Evolutionary conservation across 2,113 vertebrate species (phyloP), one percentile per base, ranked within the genome.

Genomic region (Haemorhous mexicanus): DNA sequence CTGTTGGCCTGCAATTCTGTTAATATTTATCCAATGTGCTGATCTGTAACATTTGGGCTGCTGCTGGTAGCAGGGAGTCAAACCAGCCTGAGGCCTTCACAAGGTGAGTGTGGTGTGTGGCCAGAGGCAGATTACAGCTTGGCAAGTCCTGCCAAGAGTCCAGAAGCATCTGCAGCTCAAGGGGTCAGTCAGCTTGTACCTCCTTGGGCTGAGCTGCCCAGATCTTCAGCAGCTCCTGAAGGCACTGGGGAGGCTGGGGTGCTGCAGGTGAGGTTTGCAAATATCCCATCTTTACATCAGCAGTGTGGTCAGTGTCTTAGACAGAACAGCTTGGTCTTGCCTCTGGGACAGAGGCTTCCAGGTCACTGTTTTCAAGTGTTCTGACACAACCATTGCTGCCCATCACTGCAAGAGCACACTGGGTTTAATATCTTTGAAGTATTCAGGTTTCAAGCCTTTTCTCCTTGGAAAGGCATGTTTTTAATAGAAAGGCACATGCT

Each of bases 11-110:
- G 80, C 63, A 72, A 72, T 86, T 80, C 80, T 92, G 85, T 87
- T 85, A 85, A 78, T 77, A 72, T 95, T 90, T 95, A 55, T 87
- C 74, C 90, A 44, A 30, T 23, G 44, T 67, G 69, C 67, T 94
- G 79, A 87, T 80, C 91, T 95, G 89, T 85, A 80, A 87, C 74
- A 75, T 81, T 58, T 67, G 46, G n/a, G 73, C 33, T 86, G 66
- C 63, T 84, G 56, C 85, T 92, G 47, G 73, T 55, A 69, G 78
- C 64, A 87, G 75, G 59, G 15, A 73, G 47, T 47, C 63, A 67
- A 72, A 75, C 7, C 61, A 94, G 68, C 52, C 64, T 20, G n/a
- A 78, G 63, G 63, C 22, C 66, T 91, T 74, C 47, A 27, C 47
- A 23, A 43, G 52, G 14, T 46, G 13, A 41, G 7, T 20, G 78